Conservation (phyloP, 2,888 invertebrate genomes). For the Diarsia mendica region DNA sequence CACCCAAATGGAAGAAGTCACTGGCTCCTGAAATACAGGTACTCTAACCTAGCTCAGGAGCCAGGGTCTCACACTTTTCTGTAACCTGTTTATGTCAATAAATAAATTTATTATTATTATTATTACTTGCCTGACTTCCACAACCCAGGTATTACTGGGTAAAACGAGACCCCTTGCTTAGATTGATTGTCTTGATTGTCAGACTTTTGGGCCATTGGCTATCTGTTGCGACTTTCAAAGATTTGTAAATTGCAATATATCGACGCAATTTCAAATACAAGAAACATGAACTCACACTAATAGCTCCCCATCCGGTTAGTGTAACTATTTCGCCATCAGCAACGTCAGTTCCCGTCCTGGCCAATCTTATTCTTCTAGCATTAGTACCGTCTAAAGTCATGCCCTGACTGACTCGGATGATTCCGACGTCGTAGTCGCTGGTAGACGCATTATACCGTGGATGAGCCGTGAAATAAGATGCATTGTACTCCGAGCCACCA, state of each 20-base stretch:
- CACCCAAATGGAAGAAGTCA: no score
- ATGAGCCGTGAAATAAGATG: conserved; percentile 75
- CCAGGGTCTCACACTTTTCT: no score
- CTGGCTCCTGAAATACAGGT: no score
- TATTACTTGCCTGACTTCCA: no score
- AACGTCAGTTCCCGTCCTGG: conserved; percentile 65
- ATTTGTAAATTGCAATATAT: background rate
- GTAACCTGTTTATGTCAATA: no score
- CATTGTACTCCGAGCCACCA: conserved; percentile 83
- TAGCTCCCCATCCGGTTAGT: conserved; percentile 85
- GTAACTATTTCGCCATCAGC: conserved; percentile 70
- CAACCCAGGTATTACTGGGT: no score
- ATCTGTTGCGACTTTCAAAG: background rate
- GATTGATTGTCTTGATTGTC: no score
- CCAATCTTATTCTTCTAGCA: conserved; percentile 71
- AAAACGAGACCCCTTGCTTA: no score
- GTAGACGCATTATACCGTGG: conserved; percentile 79
- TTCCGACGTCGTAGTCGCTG: conserved; percentile 85
- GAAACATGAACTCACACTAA: conserved; percentile 72
- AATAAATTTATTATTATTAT: no score
- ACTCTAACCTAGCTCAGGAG: no score
- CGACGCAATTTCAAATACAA: background rate
- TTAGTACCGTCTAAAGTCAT: conserved; percentile 78
- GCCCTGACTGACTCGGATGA: conserved; percentile 74
- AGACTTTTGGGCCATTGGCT: no score